Conservation (phyloP, 2,113 vertebrate species). For the Pygoscelis antarcticus region DNA sequence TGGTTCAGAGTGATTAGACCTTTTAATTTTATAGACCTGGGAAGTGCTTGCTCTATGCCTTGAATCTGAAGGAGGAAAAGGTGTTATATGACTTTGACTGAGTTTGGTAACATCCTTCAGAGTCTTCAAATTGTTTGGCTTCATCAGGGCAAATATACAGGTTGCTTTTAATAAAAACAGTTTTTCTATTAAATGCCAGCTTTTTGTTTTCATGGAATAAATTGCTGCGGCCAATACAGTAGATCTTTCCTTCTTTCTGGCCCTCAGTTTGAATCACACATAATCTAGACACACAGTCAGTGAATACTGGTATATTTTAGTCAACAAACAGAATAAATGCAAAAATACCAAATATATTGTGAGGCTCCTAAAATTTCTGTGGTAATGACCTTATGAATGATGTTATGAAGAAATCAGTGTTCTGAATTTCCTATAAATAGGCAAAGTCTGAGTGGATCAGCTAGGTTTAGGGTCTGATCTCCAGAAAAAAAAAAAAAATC, state of each 20-base stretch:
- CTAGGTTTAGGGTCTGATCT: neutral
- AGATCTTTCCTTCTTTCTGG: neutral
- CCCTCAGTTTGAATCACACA: neutral
- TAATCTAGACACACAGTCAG: neutral
- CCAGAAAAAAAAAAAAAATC: neutral
- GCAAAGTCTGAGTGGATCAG: neutral
- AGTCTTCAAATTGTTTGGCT: neutral
- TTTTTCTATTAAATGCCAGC: neutral
- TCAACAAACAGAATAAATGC: neutral
- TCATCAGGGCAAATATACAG: neutral
- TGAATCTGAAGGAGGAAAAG: neutral
- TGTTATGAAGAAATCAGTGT: neutral
- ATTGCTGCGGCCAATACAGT: neutral
- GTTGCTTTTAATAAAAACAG: neutral
- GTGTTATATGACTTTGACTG: neutral
- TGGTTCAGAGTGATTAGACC: neutral
- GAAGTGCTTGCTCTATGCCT: accelerated
- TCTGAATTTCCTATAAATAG: neutral
- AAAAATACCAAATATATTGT: neutral
- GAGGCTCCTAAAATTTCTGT: neutral
- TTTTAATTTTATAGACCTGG: neutral
- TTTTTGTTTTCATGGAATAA: neutral
- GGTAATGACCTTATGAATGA: neutral
- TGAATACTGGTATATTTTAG: neutral
- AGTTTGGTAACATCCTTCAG: neutral